Conservation (phyloP, 2,797 vertebrate genomes). For the Acrossocheilus wenchowensis region DNA sequence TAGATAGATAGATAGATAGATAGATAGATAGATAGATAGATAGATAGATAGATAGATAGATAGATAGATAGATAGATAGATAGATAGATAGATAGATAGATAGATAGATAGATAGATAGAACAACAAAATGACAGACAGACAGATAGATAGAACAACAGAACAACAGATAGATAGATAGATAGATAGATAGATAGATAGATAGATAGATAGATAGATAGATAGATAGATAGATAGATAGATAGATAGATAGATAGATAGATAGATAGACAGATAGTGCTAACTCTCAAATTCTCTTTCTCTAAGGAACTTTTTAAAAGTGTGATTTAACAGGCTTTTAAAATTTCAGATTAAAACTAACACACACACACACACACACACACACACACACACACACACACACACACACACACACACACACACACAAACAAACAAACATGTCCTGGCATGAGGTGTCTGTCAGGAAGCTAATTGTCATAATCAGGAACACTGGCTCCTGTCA, state of each 20-base stretch:
- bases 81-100: not conserved
- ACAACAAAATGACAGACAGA: too few species aligned
- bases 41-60: not conserved
- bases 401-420: constrained; percentile 21
- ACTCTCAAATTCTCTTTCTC: not conserved
- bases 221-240: not conserved
- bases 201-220: not conserved
- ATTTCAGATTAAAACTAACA: constrained; percentile 26
- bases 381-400: constrained; percentile 17
- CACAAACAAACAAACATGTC: constrained; percentile 41
- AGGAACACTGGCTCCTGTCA: constrained; percentile 54
- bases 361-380: constrained; percentile 13
- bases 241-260: not conserved
- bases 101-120: not conserved
- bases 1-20: too few species aligned
- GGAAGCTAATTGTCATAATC: constrained; percentile 59
- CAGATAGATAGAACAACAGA: too few species aligned
- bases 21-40: too few species aligned
- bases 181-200: not conserved
- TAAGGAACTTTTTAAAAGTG: constrained; percentile 30
- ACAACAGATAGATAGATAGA: too few species aligned
- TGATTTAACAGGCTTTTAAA: constrained; percentile 26
- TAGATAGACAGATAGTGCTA: not conserved
- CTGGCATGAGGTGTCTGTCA: constrained; percentile 55
- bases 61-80: too few species aligned